Evolutionary conservation across 2,113 vertebrate genomes (phyloP), one percentile per base, ranked within the genome.

Genomic region (Antigone vipio): DNA sequence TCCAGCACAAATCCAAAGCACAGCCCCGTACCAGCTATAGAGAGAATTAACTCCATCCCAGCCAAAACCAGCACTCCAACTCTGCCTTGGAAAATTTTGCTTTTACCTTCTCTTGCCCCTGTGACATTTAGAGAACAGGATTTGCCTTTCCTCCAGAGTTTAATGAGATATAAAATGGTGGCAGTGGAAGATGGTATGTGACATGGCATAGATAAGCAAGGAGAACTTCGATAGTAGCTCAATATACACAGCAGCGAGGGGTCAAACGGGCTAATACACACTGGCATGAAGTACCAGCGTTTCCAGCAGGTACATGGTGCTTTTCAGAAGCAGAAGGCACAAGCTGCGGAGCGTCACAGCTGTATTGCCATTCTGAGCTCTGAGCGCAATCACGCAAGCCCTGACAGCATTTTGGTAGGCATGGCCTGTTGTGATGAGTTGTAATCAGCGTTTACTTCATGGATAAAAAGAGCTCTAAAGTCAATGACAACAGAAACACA

Each of bases 401-500:
- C 76, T 64, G 49, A 67, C 47, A 58, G 76, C 30, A 64, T 63
- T 77, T 47, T 63, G 34, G 75, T 67, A 73, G 27, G 30, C 53
- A 64, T 11, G 9, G 55, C 22, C 55, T 74, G 66, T 59, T 73
- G 44, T 55, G 44, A 44, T 59, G 80, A 72, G 66, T 10, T 38
- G 64, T 69, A 72, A 89, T 85, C 60, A 82, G 55, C 5, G 0
- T 55, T 93, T 74, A 86, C 40, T 78, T 78, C 64, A 78, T 0
- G 0, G 55, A 60, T 38, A 63, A 82, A 88, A 85, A 77, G 44
- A 89, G n/a, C 38, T 68, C 69, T 49, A 27, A 93, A 77, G 38
- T 69, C 80, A 86, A 11, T 27, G 75, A 73, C 80, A 89, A 77
- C 69, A 89, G 66, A 77, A 92, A 44, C 27, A 82, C 55, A 62